Conservation (phyloP, 1,140 invertebrate species). For the Caligus rogercresseyi region DNA sequence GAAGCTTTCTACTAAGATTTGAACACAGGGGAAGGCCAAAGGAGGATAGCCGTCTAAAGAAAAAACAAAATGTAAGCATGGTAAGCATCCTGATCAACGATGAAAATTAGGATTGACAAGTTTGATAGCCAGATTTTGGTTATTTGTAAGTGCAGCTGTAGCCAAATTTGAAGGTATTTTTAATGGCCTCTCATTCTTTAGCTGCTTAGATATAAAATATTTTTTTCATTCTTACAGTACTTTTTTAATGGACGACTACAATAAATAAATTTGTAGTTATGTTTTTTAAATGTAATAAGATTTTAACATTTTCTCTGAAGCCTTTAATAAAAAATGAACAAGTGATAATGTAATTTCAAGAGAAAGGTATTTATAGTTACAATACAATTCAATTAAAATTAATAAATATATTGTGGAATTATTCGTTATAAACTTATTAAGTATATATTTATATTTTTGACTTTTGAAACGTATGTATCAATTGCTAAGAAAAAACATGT, state of each 20-base stretch:
- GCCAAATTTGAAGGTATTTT: neutral
- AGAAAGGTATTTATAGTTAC: too few relatives aligned
- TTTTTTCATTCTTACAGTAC: neutral
- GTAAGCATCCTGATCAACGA: neutral
- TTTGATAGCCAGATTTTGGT: too few relatives aligned
- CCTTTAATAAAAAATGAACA: too few relatives aligned
- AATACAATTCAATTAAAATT: too few relatives aligned
- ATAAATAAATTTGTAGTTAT: neutral
- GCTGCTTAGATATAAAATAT: neutral
- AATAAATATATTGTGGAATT: too few relatives aligned
- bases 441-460: too few relatives aligned
- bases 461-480: neutral
- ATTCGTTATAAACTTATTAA: too few relatives aligned
- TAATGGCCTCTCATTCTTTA: neutral
- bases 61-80: neutral
- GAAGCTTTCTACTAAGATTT: constrained; percentile 6
- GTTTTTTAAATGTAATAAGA: too few relatives aligned
- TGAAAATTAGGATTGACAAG: too few relatives aligned
- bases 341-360: too few relatives aligned
- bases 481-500: neutral
- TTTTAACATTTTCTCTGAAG: too few relatives aligned
- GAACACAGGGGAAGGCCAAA: constrained; percentile 6
- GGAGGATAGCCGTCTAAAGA: constrained; percentile 12
- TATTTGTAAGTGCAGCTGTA: too few relatives aligned
- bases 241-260: neutral